These are phyloP conservation scores for Incurvaria masculella DNA, from an alignment of 2,888 invertebrate species.

Conservation along the genomic window DNA sequence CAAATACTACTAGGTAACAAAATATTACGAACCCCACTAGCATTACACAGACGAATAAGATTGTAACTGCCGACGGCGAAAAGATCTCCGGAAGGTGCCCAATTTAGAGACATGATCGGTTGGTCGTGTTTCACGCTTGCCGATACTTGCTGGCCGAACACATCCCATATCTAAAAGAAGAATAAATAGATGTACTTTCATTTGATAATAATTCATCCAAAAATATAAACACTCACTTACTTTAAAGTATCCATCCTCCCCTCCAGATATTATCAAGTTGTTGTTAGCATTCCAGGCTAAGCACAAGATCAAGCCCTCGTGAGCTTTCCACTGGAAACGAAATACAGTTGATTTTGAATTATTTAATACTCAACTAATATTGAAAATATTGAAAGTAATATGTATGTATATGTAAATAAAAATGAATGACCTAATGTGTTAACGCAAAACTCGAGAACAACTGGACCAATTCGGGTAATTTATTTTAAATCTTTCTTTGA, in stretches of 20 bases:
- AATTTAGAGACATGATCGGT: constrained; percentile 87
- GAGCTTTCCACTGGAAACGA: constrained; percentile 87
- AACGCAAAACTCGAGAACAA: no score
- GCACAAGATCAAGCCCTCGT: constrained; percentile 89
- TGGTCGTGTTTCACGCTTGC: constrained; percentile 82
- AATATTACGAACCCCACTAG: constrained; percentile 74
- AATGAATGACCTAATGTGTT: constrained; percentile 30
- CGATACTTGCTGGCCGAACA: constrained; percentile 83
- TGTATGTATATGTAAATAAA: no score
- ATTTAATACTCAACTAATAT: no score
- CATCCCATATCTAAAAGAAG: constrained; percentile 77
- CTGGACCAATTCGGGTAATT: no score
- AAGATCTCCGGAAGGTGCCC: constrained; percentile 88
- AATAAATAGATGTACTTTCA: constrained; percentile 1
- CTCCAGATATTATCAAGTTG: constrained; percentile 89
- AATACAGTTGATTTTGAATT: constrained; percentile 4
- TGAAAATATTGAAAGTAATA: no score
- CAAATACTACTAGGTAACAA: no score
- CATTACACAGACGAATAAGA: constrained; percentile 87
- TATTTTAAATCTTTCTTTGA: no score
- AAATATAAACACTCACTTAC: constrained; percentile 46
- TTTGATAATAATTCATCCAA: no score
- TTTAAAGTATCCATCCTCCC: constrained; percentile 91
- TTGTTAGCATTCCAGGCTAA: constrained; percentile 95
- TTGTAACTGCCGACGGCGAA: constrained; percentile 94